Evolutionary conservation across 2,797 vertebrate genomes (phyloP).

Genomic region (Lagothrix lagotricha): DNA sequence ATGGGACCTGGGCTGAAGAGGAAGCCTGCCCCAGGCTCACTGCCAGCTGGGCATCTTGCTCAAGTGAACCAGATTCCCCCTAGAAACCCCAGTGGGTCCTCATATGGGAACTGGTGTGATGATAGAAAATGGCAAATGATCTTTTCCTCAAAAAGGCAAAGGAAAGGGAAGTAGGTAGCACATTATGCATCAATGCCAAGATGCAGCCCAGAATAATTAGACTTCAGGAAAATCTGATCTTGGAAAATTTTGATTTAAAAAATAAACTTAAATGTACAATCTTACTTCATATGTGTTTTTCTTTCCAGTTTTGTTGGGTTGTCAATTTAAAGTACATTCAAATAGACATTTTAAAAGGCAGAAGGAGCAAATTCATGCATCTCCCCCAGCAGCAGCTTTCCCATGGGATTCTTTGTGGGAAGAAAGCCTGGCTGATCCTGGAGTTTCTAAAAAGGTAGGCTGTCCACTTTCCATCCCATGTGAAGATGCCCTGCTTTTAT

Average conservation of each 20-base stretch:
- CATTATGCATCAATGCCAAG: background rate
- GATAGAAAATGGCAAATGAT: background rate
- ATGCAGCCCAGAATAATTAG: background rate
- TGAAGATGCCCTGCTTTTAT: background rate
- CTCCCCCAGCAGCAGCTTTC: background rate
- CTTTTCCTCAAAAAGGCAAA: background rate
- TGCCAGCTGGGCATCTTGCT: background rate
- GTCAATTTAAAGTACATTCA: slow-evolving; percentile 4
- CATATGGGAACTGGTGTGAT: background rate
- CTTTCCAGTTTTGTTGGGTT: background rate
- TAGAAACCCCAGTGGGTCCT: background rate
- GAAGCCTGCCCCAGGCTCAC: background rate
- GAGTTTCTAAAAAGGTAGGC: background rate
- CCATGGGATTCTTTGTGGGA: background rate
- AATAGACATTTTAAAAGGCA: slow-evolving; percentile 15
- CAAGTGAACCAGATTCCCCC: background rate
- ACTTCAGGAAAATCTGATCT: background rate
- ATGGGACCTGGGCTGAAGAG: background rate
- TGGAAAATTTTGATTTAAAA: background rate
- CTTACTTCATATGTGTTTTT: slow-evolving; percentile 16
- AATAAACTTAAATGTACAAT: background rate
- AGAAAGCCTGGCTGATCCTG: background rate
- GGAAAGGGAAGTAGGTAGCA: background rate
- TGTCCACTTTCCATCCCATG: background rate
- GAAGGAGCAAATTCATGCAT: background rate